Evolutionary conservation across 2,888 invertebrate species (phyloP), one percentile per base, ranked within the genome.

Genomic region (Campoletis raptor): DNA sequence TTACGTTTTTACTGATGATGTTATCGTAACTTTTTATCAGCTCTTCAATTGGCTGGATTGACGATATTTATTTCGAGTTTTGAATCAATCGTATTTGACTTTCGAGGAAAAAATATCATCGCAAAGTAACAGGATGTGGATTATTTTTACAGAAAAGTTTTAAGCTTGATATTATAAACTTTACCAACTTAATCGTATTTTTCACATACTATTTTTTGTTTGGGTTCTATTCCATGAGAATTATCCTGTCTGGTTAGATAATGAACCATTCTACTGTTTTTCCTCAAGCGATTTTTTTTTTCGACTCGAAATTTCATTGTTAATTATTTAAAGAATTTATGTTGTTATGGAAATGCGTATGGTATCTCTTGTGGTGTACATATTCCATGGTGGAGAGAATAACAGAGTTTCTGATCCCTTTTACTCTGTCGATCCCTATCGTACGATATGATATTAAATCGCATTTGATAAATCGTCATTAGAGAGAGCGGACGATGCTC

Each of bases 401-500:
- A 21, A 37, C 7, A 12, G 54, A 54, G 5, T 21, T 40, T 48
- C 42, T 40, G 78, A 36, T 24, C 67, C 80, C 73, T 84, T 30
- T 30, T 69, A 7, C 36, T 24, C 74, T 57, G 30, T 80, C 37
- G 24, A 12, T 61, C 45, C 78, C 66, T 61, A 61, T 21, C 74
- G 48, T 74, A 48, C 40, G 74, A 36, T 45, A 64, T 67, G 57
- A 67, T 74, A 78, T 72, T 79, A 69, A 79, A 79, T 57, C 48
- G 61, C 76, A 45, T 80, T 80, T 80, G 80, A 81, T 81, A 76
- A 86, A 86, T 86, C 80, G 80, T 76, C 64, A 80, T 86, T 86
- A 85, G 57, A 61, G 10, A 66, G 78, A 57, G 40, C 40, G 45
- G 24, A 45, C 42, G 67, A 67, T 57, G 21, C 21, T 40, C 21